Conservation (phyloP, 2,888 invertebrate species). For the Acleris emargana region DNA sequence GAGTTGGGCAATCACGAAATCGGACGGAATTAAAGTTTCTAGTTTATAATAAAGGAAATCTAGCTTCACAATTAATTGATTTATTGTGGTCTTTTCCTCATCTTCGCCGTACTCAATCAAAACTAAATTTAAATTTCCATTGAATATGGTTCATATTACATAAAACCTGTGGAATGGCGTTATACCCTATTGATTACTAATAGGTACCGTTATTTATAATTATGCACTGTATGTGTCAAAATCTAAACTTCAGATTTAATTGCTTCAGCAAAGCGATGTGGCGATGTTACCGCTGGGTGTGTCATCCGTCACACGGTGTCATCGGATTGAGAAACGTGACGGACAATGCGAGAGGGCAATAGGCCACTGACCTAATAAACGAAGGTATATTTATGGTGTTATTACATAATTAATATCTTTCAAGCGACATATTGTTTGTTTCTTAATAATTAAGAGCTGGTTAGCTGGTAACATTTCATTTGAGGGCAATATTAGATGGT, state of each 20-base stretch:
- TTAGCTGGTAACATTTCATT: too few relatives aligned
- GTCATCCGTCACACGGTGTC: conserved; percentile 26
- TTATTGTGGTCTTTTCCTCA: not conserved
- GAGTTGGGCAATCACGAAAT: not conserved
- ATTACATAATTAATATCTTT: not conserved
- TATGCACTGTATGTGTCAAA: not conserved
- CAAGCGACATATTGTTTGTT: not conserved
- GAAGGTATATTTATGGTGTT: not conserved
- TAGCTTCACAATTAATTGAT: not conserved
- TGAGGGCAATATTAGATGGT: too few relatives aligned
- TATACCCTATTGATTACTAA: too few relatives aligned
- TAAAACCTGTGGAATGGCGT: not conserved
- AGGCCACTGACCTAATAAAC: conserved; percentile 46
- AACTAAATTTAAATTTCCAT: not conserved
- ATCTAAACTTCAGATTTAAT: not conserved
- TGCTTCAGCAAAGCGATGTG: not conserved
- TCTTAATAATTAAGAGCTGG: too few relatives aligned
- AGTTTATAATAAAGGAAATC: not conserved
- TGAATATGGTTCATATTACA: not conserved
- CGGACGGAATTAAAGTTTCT: not conserved
- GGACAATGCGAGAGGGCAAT: conserved; percentile 46
- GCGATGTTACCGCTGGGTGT: conserved; percentile 10
- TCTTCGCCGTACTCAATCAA: not conserved
- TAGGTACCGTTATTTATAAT: not conserved
- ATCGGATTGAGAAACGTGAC: conserved; percentile 50